phyloP scores from a whole-genome alignment of 2,797 vertebrate species.

The Falco peregrinus region DNA sequence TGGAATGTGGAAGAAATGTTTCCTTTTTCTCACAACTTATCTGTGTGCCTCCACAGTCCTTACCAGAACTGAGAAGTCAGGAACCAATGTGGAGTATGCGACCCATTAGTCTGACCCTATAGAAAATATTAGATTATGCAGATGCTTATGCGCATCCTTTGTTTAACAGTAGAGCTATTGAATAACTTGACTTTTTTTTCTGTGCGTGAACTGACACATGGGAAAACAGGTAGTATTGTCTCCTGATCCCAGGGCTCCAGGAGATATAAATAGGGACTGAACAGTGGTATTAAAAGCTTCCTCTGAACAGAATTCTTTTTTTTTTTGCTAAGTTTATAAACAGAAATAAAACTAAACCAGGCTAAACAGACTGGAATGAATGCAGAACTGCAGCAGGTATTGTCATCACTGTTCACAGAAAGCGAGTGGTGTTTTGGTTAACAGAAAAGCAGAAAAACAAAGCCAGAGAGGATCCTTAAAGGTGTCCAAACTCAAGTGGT shows the following conservation, averaged over 20 bases:
- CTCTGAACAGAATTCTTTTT: not conserved
- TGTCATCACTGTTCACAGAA: rapidly evolving
- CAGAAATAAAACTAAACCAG: not conserved
- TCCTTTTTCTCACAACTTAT: not conserved
- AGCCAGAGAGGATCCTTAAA: not conserved
- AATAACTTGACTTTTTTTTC: not conserved
- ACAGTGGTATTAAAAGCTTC: not conserved
- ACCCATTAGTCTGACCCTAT: not conserved
- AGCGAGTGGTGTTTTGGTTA: not conserved
- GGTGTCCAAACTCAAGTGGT: not conserved
- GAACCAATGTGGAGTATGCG: not conserved
- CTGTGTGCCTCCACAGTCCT: not conserved
- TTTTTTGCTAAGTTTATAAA: not conserved
- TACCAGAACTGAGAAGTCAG: not conserved
- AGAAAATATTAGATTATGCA: not conserved
- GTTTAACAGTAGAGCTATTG: not conserved
- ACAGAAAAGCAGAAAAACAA: not conserved
- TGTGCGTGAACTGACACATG: not conserved
- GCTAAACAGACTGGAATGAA: not conserved
- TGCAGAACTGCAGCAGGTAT: not conserved
- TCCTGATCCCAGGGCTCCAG: not conserved
- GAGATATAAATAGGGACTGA: not conserved
- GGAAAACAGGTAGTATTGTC: not conserved
- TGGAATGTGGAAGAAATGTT: not conserved
- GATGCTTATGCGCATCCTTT: not conserved